Evolutionary conservation across 2,888 invertebrate species (phyloP).

Genomic region (Cryptocephalus moraei): DNA sequence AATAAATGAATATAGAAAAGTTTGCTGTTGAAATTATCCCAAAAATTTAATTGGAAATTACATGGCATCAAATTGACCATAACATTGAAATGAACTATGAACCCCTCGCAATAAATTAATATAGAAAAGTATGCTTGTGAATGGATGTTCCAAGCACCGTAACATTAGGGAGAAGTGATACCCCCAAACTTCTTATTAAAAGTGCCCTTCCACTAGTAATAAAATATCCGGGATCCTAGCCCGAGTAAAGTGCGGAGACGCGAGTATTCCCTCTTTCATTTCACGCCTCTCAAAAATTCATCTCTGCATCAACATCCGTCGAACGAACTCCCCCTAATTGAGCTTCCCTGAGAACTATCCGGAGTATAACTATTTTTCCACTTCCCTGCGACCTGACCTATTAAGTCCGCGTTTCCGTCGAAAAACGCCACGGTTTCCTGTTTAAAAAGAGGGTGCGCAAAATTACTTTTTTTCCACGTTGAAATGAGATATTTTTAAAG

Average conservation of each 20-base stretch:
- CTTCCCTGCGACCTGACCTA: slow-evolving; percentile 10
- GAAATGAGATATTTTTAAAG: slow-evolving; percentile 34
- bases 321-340: slow-evolving; percentile 6
- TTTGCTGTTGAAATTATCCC: too few relatives aligned
- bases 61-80: too few relatives aligned
- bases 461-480: slow-evolving; percentile 26
- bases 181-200: too few relatives aligned
- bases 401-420: slow-evolving; percentile 23
- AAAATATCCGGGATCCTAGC: too few relatives aligned
- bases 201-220: too few relatives aligned
- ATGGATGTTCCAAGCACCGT: too few relatives aligned
- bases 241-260: too few relatives aligned
- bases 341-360: slow-evolving; percentile 15
- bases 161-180: background rate
- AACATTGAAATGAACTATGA: background rate
- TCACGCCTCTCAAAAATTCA: slow-evolving; percentile 6
- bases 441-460: slow-evolving; percentile 31
- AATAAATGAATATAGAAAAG: too few relatives aligned
- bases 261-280: background rate
- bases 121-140: background rate
- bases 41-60: too few relatives aligned
- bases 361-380: slow-evolving; percentile 17
- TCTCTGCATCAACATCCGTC: slow-evolving; percentile 1
- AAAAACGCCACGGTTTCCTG: slow-evolving; percentile 28
- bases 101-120: background rate